Conservation (phyloP, 2,113 vertebrate genomes). For the Coracopsis vasa region DNA sequence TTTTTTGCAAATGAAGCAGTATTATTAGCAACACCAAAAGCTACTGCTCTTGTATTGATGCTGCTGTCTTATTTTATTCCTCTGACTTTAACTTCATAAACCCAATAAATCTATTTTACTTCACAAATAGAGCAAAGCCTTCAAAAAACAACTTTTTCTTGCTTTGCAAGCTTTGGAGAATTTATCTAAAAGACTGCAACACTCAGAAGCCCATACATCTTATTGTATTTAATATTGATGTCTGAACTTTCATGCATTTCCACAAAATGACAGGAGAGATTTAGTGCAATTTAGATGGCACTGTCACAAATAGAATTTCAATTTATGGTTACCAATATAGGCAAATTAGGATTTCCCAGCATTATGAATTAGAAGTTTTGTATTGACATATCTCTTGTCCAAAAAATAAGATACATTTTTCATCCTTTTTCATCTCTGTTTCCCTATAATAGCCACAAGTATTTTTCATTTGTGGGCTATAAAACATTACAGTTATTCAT, state of each 20-base stretch:
- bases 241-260: background rate
- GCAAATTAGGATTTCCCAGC: background rate
- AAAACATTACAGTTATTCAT: constrained; percentile 21
- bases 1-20: background rate
- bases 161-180: background rate
- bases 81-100: background rate
- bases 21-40: background rate
- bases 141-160: background rate
- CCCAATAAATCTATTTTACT: background rate
- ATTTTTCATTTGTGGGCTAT: constrained; percentile 17
- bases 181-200: background rate
- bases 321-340: background rate
- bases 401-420: background rate
- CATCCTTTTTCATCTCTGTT: background rate
- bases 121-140: background rate
- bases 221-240: background rate
- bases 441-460: background rate
- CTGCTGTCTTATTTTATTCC: background rate
- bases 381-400: background rate
- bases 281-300: background rate
- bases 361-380: background rate
- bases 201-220: background rate
- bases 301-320: background rate
- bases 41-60: background rate
- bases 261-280: background rate